Percentiles rank a stretch among this genome's conserved stretches.
Evolutionary conservation across 2,113 vertebrate genomes (phyloP).

Genomic region (Nannobrachium achirus): DNA sequence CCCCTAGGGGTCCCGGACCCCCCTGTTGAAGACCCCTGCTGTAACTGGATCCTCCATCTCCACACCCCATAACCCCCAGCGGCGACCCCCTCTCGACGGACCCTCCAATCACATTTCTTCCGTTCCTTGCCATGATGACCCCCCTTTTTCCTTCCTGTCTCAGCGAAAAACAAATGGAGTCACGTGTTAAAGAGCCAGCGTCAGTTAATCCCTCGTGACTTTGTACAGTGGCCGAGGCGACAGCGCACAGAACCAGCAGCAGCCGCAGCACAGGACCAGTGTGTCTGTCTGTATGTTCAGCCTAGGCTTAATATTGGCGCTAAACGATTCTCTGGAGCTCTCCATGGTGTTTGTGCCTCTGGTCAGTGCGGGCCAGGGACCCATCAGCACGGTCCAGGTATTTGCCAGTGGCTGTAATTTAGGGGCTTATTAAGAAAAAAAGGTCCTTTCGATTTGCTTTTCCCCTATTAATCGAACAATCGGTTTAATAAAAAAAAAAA

Average conservation of each 20-base stretch:
- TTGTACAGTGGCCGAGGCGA: slow-evolving; percentile 12
- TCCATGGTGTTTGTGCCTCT: slow-evolving; percentile 73
- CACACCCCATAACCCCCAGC: background rate
- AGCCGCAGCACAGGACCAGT: slow-evolving; percentile 30
- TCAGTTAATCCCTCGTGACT: slow-evolving; percentile 9
- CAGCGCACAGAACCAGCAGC: slow-evolving; percentile 62
- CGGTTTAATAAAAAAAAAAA: no score
- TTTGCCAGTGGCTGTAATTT: background rate
- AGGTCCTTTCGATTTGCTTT: no score
- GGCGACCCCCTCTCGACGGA: slow-evolving; percentile 23
- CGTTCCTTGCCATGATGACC: slow-evolving; percentile 35
- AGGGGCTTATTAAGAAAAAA: slow-evolving; percentile 2
- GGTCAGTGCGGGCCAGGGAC: slow-evolving; percentile 49
- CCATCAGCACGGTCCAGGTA: slow-evolving; percentile 59
- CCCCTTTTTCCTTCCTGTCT: slow-evolving; percentile 64
- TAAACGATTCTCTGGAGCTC: slow-evolving; percentile 68
- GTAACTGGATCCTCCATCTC: no score
- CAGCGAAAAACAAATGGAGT: slow-evolving; percentile 27
- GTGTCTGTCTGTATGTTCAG: slow-evolving; percentile 53
- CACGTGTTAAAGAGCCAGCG: slow-evolving; percentile 34
- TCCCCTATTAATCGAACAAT: no score
- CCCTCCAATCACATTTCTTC: slow-evolving; percentile 63
- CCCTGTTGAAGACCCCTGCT: no score
- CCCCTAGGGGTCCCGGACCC: no score
- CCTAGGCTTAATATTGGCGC: slow-evolving; percentile 68